These are phyloP conservation scores for Spodoptera exigua DNA, from an alignment of 2,888 invertebrate genomes.

Conservation along the genomic window DNA sequence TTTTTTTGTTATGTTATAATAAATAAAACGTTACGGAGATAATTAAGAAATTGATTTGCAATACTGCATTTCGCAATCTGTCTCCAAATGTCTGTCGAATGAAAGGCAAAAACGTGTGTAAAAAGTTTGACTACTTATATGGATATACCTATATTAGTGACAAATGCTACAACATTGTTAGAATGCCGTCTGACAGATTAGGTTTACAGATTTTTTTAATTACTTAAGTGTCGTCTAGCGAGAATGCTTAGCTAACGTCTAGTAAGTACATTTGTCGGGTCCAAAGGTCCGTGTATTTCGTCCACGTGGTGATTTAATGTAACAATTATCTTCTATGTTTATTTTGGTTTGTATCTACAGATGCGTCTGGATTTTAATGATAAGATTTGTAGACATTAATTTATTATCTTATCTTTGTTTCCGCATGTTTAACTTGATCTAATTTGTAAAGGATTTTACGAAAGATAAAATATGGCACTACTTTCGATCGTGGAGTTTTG, in stretches of 20 bases:
- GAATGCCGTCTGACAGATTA: conserved; percentile 16
- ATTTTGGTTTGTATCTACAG: conserved; percentile 62
- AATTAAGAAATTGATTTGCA: too few species aligned
- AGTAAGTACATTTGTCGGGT: conserved; percentile 15
- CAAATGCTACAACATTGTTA: conserved; percentile 1
- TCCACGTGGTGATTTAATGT: conserved; percentile 53
- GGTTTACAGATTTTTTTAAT: conserved; percentile 19
- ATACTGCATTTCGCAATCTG: too few species aligned
- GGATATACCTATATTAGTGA: neutral
- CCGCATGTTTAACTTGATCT: conserved; percentile 46
- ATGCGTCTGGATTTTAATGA: conserved; percentile 59
- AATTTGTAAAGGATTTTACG: conserved; percentile 42
- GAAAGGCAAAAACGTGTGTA: conserved; percentile 8
- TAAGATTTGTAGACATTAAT: conserved; percentile 49
- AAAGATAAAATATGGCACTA: conserved; percentile 20
- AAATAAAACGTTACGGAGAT: too few species aligned
- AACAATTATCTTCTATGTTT: conserved; percentile 61
- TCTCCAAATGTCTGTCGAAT: conserved; percentile 23
- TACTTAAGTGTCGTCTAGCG: conserved; percentile 5
- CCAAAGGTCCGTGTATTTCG: conserved; percentile 24
- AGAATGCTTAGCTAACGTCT: conserved; percentile 10
- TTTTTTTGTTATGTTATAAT: too few species aligned
- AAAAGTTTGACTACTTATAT: neutral
- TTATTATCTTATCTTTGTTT: conserved; percentile 50
- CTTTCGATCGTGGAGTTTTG: conserved; percentile 6